Evolutionary conservation across 1,140 invertebrate species (phyloP).

Genomic region (Drosophila paulistorum): DNA sequence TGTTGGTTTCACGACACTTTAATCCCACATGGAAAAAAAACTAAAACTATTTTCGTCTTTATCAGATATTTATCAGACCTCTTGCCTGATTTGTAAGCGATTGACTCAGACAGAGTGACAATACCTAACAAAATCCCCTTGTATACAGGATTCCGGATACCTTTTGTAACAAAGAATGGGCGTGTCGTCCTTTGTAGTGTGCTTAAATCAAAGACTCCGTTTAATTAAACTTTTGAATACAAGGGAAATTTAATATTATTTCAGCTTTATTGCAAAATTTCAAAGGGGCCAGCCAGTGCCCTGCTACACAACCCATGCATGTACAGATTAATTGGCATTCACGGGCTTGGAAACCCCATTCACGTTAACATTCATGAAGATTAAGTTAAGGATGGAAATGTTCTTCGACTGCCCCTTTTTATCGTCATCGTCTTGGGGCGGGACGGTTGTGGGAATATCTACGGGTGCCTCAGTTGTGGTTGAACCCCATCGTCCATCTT

Average conservation of each 20-base stretch:
- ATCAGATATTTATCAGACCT: neutral
- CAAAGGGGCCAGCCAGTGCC: neutral
- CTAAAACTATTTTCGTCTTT: neutral
- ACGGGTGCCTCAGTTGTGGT: neutral
- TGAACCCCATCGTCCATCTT: neutral
- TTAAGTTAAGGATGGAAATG: constrained; percentile 65
- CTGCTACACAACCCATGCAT: neutral
- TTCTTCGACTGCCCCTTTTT: constrained; percentile 39
- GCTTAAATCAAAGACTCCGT: constrained; percentile 38
- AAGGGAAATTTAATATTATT: constrained; percentile 37
- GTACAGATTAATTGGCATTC: neutral
- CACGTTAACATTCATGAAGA: constrained; percentile 57
- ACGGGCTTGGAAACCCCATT: constrained; percentile 28
- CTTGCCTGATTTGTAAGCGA: neutral
- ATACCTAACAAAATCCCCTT: neutral
- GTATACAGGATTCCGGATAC: neutral
- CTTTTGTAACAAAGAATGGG: neutral
- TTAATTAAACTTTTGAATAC: constrained; percentile 20
- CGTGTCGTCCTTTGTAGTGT: neutral
- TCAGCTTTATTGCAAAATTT: constrained; percentile 45
- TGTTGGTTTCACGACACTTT: neutral
- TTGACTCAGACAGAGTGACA: neutral
- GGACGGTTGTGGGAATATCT: constrained; percentile 8
- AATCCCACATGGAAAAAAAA: neutral
- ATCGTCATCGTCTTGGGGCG: constrained; percentile 36